Conservation (phyloP, 2,113 vertebrate genomes). For the Chionomys nivalis region DNA sequence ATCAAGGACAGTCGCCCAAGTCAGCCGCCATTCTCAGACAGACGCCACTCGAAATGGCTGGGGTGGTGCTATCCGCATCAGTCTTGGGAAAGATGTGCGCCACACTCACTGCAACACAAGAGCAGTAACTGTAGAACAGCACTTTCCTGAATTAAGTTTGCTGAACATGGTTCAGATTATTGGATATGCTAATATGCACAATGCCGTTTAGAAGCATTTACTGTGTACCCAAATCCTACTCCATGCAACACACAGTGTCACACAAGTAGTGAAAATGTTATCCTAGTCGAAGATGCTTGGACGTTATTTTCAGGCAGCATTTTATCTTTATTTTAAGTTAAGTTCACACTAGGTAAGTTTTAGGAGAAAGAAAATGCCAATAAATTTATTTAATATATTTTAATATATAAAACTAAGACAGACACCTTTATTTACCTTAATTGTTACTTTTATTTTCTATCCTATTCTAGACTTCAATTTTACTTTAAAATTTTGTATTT, state of each 20-base stretch:
- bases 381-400: conserved; percentile 78
- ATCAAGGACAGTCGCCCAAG: conserved; percentile 73
- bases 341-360: conserved; percentile 87
- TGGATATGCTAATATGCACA: conserved; percentile 96
- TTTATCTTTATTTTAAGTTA: conserved; percentile 88
- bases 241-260: conserved; percentile 93
- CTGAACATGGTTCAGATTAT: conserved; percentile 99
- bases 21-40: conserved; percentile 65
- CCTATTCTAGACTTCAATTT: conserved; percentile 82
- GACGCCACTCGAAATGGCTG: conserved; percentile 22
- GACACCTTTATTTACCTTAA: conserved; percentile 81
- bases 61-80: neutral
- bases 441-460: conserved; percentile 83
- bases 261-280: conserved; percentile 92
- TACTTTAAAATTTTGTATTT: conserved; percentile 80
- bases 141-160: conserved; percentile 91
- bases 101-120: conserved; percentile 70
- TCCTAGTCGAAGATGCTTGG: conserved; percentile 93
- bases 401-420: conserved; percentile 84
- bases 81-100: conserved; percentile 31
- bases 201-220: conserved; percentile 98
- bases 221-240: conserved; percentile 93
- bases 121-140: conserved; percentile 83
- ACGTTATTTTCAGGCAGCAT: conserved; percentile 92
- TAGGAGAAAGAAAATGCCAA: conserved; percentile 85